Percentiles rank a stretch among this genome's conserved stretches.
Conservation (phyloP, 2,113 vertebrate species). For the Corvus moneduloides region DNA sequence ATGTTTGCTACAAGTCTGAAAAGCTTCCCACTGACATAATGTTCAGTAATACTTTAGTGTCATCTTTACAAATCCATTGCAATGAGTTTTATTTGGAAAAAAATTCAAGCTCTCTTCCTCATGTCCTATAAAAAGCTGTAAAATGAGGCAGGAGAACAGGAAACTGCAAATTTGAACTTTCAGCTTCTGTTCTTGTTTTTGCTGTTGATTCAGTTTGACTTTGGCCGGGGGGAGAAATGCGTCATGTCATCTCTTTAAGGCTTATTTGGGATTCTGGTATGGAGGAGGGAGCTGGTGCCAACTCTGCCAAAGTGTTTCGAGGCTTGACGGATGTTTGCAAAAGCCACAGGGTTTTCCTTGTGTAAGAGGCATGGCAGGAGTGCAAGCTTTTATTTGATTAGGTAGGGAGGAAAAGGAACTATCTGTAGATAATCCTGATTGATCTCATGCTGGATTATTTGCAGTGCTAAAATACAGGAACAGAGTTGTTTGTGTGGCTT, state of each 20-base stretch:
- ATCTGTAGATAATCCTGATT: background rate
- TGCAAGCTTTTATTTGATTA: background rate
- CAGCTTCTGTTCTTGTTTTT: conserved; percentile 27
- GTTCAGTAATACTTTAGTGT: background rate
- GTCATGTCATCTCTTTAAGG: background rate
- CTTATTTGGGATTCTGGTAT: background rate
- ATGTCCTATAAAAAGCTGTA: background rate
- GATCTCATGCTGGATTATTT: background rate
- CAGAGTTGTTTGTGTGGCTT: background rate
- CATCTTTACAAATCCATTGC: background rate
- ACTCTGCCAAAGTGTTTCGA: background rate
- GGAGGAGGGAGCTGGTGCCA: conserved; percentile 35
- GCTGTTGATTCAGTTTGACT: conserved; percentile 18
- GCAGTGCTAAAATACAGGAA: background rate
- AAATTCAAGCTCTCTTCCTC: background rate
- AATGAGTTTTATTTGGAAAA: background rate
- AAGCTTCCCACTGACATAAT: background rate
- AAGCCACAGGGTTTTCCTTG: conserved; percentile 3
- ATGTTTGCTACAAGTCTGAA: background rate
- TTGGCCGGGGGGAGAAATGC: background rate
- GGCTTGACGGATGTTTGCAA: conserved; percentile 24
- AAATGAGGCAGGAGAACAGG: conserved; percentile 7
- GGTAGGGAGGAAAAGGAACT: background rate
- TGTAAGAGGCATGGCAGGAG: background rate
- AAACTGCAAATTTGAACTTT: conserved; percentile 1